Evolutionary conservation across 1,140 invertebrate genomes (phyloP).

Genomic region (Aphis craccivora): DNA sequence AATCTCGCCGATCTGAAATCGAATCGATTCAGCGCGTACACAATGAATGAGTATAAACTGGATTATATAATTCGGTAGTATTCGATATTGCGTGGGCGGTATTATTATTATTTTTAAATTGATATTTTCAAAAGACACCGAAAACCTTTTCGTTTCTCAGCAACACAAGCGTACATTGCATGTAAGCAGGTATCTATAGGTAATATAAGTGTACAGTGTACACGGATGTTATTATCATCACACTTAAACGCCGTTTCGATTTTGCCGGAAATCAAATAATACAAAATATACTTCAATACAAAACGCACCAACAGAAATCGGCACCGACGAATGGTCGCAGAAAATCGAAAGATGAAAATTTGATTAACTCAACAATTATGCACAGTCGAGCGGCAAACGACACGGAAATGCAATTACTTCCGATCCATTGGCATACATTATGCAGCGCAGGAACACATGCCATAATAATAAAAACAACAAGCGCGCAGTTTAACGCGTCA

Average conservation of each 20-base stretch:
- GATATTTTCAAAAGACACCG: constrained; percentile 45
- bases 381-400: neutral
- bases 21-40: constrained; percentile 23
- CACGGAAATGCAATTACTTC: neutral
- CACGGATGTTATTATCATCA: neutral
- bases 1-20: neutral
- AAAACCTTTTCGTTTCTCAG: neutral
- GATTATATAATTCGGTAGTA: neutral
- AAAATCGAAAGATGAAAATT: neutral
- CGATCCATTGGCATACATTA: neutral
- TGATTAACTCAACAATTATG: neutral
- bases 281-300: too few relatives aligned
- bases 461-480: neutral
- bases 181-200: neutral
- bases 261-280: neutral
- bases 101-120: constrained; percentile 37
- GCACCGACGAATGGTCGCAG: too few relatives aligned
- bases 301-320: neutral
- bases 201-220: neutral
- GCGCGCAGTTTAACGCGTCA: neutral
- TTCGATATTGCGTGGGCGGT: neutral
- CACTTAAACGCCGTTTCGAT: neutral
- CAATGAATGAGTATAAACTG: neutral
- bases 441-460: neutral
- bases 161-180: neutral